Evolutionary conservation across 2,888 invertebrate genomes (phyloP), one percentile per base, ranked within the genome.

Genomic region (Merodon equestris): DNA sequence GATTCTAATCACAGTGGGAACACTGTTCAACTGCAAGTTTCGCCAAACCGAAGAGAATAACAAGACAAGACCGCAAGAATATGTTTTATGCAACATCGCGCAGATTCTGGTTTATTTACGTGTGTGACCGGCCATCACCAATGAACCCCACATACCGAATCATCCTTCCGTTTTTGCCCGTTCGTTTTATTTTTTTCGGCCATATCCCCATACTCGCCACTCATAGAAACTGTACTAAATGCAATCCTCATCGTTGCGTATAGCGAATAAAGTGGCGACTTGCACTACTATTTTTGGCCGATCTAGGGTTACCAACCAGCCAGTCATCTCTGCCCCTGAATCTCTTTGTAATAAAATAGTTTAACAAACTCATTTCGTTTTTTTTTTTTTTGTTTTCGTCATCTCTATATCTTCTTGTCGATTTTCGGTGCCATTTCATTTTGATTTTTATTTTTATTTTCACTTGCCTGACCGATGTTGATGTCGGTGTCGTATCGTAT

Each of bases 11-110:
- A 17, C 42, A 63, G 44, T 63, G 63, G 53, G 44, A 63, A 36
- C 63, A 10, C 53, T 53, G 53, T 13, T 5, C 44, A 48, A 34
- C 53, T 48, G 42, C 60, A 60, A 60, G 53, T 44, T 47, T 14
- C 15, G 5, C 10, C 27, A 34, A 42, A 58, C 38, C 40, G 47
- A 58, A 18, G 53, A 47, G 15, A 18, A 36, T 7, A 15, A 58
- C 27, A 47, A 73, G 67, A 60, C 17, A 54, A 44, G 36, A 48
- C 15, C 3, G 7, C 18, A 13, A 54, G 48, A 75, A 75, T 64
- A 71, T 71, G 75, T 75, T 75, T 71, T 64, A 75, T 75, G 64
- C 64, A 71, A 63, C 57, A 27, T 75, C 71, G 48, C 47, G 48
- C 14, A 54, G 48, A 71, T 64, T 64, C 75, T 63, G 75, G 75